phyloP scores from a whole-genome alignment of 2,888 invertebrate species.

The Phyllotreta cruciferae region DNA sequence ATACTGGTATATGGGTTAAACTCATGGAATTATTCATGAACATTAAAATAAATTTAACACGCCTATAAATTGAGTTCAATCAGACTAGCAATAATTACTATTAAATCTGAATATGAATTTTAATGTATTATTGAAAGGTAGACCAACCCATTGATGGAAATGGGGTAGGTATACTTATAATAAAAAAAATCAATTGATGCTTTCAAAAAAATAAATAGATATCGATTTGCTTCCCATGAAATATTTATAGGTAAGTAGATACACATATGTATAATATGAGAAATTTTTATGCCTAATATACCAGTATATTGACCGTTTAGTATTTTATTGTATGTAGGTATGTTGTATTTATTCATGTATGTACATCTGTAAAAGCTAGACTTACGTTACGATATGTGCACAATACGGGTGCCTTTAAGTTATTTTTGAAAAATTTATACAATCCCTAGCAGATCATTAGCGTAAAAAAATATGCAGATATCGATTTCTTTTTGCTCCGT shows the following conservation, averaged over 20 bases:
- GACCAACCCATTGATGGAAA: too few relatives aligned
- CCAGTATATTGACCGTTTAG: slow-evolving; percentile 3
- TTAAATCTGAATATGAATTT: too few relatives aligned
- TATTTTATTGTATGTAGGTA: not conserved
- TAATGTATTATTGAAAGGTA: too few relatives aligned
- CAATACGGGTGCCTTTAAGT: slow-evolving; percentile 42
- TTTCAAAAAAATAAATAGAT: slow-evolving; percentile 4
- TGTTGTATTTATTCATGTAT: slow-evolving; percentile 36
- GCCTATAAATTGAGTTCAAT: not conserved
- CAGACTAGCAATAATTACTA: too few relatives aligned
- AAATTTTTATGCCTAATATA: not conserved
- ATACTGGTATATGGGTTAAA: slow-evolving; percentile 25
- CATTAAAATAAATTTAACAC: too few relatives aligned
- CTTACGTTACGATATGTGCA: slow-evolving; percentile 48
- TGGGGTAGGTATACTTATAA: too few relatives aligned
- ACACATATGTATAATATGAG: too few relatives aligned
- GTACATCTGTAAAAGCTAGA: slow-evolving; percentile 49
- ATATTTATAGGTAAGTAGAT: too few relatives aligned
- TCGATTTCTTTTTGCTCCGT: too few relatives aligned
- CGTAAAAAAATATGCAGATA: not conserved
- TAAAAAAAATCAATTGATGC: too few relatives aligned
- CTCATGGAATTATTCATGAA: too few relatives aligned
- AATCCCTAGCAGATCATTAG: slow-evolving; percentile 19
- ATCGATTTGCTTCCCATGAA: too few relatives aligned
- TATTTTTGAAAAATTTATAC: slow-evolving; percentile 42